A percentile compares a stretch with the other conserved stretches of the same genome.
Evolutionary conservation across 1,140 invertebrate species (phyloP).

Genomic region (Pseudomyrmex sp.): DNA sequence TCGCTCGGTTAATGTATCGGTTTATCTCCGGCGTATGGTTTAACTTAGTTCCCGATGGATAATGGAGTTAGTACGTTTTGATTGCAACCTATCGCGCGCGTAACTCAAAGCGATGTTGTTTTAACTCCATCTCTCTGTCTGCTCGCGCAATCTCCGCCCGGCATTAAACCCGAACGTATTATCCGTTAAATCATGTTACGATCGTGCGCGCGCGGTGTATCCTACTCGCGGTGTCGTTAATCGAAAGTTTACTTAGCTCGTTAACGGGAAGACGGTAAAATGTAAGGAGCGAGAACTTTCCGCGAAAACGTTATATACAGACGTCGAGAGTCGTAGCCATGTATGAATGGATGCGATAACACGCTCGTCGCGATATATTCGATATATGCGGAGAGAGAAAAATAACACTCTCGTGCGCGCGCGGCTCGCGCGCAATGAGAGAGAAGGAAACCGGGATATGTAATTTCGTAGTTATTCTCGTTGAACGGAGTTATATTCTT

Average conservation of each 20-base stretch:
- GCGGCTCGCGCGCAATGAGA: neutral
- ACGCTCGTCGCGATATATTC: neutral
- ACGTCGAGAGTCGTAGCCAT: no score
- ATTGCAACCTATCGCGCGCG: conserved; percentile 46
- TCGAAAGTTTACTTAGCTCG: no score
- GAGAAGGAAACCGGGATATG: neutral
- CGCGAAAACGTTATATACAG: neutral
- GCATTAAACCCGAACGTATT: conserved; percentile 42
- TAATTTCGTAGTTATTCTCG: conserved; percentile 14
- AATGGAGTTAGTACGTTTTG: conserved; percentile 56
- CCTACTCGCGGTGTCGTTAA: no score
- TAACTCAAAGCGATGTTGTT: conserved; percentile 59
- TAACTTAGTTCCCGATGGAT: conserved; percentile 52
- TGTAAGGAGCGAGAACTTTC: neutral
- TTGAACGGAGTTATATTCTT: conserved; percentile 44
- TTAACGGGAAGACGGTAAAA: no score
- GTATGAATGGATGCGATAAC: no score
- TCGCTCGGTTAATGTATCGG: conserved; percentile 46
- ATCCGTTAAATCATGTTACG: conserved; percentile 46
- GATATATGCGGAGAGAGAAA: neutral
- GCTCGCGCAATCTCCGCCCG: conserved; percentile 6
- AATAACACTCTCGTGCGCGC: neutral
- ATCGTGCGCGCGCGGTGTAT: neutral
- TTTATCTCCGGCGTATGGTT: conserved; percentile 49
- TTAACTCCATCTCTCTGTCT: conserved; percentile 20